Evolutionary conservation across 2,888 invertebrate genomes (phyloP).

Genomic region (Bellardia pandia): DNA sequence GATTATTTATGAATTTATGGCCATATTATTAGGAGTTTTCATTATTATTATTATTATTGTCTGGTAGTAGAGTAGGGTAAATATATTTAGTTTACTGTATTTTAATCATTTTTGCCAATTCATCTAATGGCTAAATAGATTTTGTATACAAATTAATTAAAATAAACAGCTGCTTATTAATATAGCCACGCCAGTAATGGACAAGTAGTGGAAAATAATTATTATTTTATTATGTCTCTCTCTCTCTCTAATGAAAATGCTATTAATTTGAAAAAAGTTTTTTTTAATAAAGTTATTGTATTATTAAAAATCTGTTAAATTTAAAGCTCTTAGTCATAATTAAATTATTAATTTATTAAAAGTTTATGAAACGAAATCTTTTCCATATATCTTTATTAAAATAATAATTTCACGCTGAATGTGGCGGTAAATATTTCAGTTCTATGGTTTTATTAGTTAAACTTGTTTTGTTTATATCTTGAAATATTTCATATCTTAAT

Average conservation of each 20-base stretch:
- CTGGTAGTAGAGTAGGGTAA: slow-evolving; percentile 36
- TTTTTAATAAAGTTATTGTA: background rate
- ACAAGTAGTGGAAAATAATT: too few relatives aligned
- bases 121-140: background rate
- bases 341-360: background rate
- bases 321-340: too few relatives aligned
- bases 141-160: background rate
- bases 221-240: background rate
- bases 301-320: too few relatives aligned
- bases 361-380: too few relatives aligned
- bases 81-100: background rate
- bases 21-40: slow-evolving; percentile 54
- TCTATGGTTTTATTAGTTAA: too few relatives aligned
- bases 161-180: background rate
- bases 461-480: background rate
- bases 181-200: background rate
- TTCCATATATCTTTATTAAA: too few relatives aligned
- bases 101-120: background rate
- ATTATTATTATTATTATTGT: slow-evolving; percentile 57
- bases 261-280: background rate
- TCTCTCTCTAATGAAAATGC: too few relatives aligned
- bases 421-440: too few relatives aligned
- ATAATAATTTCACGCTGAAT: too few relatives aligned
- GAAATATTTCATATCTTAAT: background rate
- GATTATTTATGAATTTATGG: slow-evolving; percentile 61